These are phyloP conservation scores for Sitobion miscanthi DNA, from an alignment of 1,140 invertebrate genomes.

Conservation along the genomic window DNA sequence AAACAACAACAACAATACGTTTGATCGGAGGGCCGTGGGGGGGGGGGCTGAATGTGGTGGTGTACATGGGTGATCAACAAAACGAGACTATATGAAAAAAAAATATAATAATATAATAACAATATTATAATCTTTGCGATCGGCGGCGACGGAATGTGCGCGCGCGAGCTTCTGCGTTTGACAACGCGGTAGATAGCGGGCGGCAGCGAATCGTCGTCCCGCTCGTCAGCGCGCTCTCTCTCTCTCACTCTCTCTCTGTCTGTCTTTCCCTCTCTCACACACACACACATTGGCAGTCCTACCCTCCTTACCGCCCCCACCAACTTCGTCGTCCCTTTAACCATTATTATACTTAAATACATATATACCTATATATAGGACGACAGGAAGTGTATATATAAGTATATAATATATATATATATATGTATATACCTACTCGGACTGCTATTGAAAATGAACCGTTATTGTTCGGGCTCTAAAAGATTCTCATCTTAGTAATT, in stretches of 20 bases:
- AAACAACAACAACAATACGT: background rate
- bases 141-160: background rate
- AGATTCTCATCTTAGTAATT: constrained; percentile 51
- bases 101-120: background rate
- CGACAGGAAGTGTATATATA: background rate
- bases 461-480: constrained; percentile 44
- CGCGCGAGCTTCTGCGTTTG: background rate
- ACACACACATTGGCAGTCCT: too few species aligned
- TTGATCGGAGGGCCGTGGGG: background rate
- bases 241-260: too few species aligned
- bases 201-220: background rate
- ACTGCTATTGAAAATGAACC: constrained; percentile 50
- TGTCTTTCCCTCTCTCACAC: too few species aligned
- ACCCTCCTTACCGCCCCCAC: too few species aligned
- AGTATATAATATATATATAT: background rate
- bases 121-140: background rate
- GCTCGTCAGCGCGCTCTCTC: background rate
- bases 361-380: background rate
- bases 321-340: background rate
- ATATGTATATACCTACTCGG: background rate
- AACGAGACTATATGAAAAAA: background rate
- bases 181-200: background rate
- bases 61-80: constrained; percentile 6
- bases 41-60: background rate
- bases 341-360: constrained; percentile 10